Evolutionary conservation across 1,140 invertebrate species (phyloP), one percentile per base, ranked within the genome.

Genomic region (Zaprionus ghesquierei): DNA sequence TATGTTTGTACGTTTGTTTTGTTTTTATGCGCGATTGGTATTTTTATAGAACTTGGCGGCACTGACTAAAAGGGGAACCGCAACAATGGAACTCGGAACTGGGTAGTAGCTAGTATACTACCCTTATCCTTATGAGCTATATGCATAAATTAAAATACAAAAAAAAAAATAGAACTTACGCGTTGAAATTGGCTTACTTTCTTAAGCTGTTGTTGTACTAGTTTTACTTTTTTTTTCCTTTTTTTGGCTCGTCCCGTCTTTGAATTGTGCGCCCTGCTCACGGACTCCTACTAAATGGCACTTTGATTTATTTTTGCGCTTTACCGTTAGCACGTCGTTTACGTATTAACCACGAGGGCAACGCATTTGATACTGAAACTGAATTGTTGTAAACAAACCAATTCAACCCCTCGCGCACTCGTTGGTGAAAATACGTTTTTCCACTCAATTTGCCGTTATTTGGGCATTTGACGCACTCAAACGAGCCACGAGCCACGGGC

Each of bases 341-440:
- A 41, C n/a, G 35, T 73, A 51, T 79, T 79, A 61, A 77, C 75
- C 78, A 85, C 72, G 77, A 82, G 77, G 69, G 77, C 77, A 80
- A 74, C 80, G 80, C 66, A 70, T 84, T 87, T 73, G 69, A 74
- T 77, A 86, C 69, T 75, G 71, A 86, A 66, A 68, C 81, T 66
- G 64, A 73, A 77, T 73, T 81, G 58, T 75, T 79, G 89, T 90
- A 90, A 90, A 90, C 89, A 90, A 90, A 90, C 79, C 73, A 79
- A 85, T 81, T 81, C 89, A 90, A 90, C 89, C 89, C 89, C 89
- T 77, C 87, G 75, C 58, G 13, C 35, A n/a, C 49, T 51, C 49
- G 44, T 76, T 78, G 61, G 62, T 73, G 70, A 69, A 69, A 12
- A 35, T 12, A 51, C 59, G 59, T 59, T 75, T 68, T 76, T 60